Evolutionary conservation across 2,888 invertebrate species (phyloP).

Genomic region (Kryphioiulus occultus): DNA sequence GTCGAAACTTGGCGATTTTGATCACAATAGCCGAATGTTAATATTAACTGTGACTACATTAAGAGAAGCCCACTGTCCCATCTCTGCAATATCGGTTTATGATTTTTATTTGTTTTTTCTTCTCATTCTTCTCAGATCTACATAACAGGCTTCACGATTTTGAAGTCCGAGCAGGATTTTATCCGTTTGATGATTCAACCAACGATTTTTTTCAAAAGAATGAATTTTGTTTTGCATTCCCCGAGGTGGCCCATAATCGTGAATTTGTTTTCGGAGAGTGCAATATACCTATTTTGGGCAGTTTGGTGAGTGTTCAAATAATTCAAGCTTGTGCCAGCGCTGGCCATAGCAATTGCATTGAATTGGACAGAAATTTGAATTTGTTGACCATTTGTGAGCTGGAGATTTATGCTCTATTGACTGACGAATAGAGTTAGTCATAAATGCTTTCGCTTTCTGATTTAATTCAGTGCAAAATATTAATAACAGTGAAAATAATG

Average conservation of each 20-base stretch:
- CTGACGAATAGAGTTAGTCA: background rate
- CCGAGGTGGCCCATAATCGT: background rate
- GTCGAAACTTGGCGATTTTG: no score
- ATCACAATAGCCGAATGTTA: no score
- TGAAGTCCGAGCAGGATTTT: background rate
- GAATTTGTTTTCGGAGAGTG: background rate
- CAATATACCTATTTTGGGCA: background rate
- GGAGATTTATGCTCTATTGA: background rate
- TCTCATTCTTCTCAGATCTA: background rate
- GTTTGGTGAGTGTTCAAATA: background rate
- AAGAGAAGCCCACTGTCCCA: no score
- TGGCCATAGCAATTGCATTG: background rate
- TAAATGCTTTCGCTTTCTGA: no score
- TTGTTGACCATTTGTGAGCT: background rate
- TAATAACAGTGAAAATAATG: no score
- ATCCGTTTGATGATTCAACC: background rate
- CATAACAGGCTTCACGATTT: background rate
- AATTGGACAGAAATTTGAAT: background rate
- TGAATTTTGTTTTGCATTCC: background rate
- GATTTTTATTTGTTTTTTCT: background rate
- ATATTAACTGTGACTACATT: no score
- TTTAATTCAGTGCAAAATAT: no score
- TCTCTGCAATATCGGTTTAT: no score
- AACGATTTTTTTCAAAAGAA: constrained; percentile 1
- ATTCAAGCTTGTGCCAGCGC: background rate